Evolutionary conservation across 2,113 vertebrate species (phyloP).

Genomic region (Lycaon pictus): DNA sequence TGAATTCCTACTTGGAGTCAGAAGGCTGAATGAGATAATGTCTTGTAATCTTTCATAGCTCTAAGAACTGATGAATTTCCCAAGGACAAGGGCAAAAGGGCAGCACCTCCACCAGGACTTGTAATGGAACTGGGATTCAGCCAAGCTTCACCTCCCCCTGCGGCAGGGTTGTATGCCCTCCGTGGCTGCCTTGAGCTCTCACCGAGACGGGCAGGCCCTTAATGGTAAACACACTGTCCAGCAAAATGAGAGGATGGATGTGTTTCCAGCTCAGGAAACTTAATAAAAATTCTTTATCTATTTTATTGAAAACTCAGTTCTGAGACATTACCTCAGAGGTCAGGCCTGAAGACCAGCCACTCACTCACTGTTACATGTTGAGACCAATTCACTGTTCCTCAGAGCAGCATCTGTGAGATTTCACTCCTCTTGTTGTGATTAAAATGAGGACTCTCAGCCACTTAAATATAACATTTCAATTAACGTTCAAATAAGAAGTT

Average conservation of each 20-base stretch:
- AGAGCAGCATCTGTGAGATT: neutral
- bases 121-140: neutral
- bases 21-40: slow-evolving; percentile 76
- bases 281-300: slow-evolving; percentile 82
- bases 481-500: slow-evolving; percentile 47
- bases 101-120: slow-evolving; percentile 40
- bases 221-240: slow-evolving; percentile 59
- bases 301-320: slow-evolving; percentile 80
- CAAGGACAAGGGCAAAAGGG: slow-evolving; percentile 65
- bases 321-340: slow-evolving; percentile 84
- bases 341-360: slow-evolving; percentile 57
- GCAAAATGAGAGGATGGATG: slow-evolving; percentile 71
- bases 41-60: slow-evolving; percentile 51
- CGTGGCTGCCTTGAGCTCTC: neutral
- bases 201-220: neutral
- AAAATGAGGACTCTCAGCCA: slow-evolving; percentile 50
- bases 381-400: slow-evolving; percentile 24
- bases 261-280: slow-evolving; percentile 73
- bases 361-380: neutral
- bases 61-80: slow-evolving; percentile 67
- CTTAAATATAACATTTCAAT: slow-evolving; percentile 58
- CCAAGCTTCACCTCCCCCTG: neutral
- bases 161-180: slow-evolving; percentile 28
- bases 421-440: slow-evolving; percentile 58
- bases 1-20: slow-evolving; percentile 68